Percentiles rank a stretch among this genome's conserved stretches.
Conservation (phyloP, 2,888 invertebrate genomes). For the Psococerastis gibbosa region DNA sequence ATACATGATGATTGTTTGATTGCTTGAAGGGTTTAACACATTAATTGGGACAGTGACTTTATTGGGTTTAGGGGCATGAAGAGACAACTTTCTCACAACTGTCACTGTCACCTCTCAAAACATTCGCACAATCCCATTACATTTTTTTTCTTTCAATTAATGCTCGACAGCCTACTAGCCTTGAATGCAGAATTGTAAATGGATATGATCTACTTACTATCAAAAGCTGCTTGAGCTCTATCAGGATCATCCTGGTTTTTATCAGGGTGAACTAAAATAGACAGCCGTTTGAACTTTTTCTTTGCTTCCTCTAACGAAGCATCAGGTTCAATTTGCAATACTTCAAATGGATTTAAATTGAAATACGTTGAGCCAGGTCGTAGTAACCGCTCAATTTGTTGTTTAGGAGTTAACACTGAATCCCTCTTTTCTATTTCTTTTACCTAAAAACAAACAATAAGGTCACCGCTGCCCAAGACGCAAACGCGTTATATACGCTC, state of each 20-base stretch:
- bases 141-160: background rate
- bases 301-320: slow-evolving; percentile 79
- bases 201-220: slow-evolving; percentile 36
- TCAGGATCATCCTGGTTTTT: slow-evolving; percentile 95
- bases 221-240: slow-evolving; percentile 81
- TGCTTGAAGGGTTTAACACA: no score
- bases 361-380: slow-evolving; percentile 96
- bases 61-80: no score
- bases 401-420: slow-evolving; percentile 86
- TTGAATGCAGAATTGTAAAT: slow-evolving; percentile 32
- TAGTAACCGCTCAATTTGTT: slow-evolving; percentile 90
- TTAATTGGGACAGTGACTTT: no score
- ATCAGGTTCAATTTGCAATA: slow-evolving; percentile 80
- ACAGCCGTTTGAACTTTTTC: slow-evolving; percentile 87
- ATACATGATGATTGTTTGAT: no score
- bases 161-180: slow-evolving; percentile 23
- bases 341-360: slow-evolving; percentile 93
- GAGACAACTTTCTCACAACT: no score
- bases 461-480: no score
- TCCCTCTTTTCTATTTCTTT: slow-evolving; percentile 98
- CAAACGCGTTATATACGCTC: no score
- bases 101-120: background rate
- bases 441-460: no score
- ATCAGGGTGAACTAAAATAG: slow-evolving; percentile 97
- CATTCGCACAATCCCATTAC: background rate